These are phyloP conservation scores for Ammodytes dubius DNA, from an alignment of 2,113 vertebrate species.

Conservation along the genomic window DNA sequence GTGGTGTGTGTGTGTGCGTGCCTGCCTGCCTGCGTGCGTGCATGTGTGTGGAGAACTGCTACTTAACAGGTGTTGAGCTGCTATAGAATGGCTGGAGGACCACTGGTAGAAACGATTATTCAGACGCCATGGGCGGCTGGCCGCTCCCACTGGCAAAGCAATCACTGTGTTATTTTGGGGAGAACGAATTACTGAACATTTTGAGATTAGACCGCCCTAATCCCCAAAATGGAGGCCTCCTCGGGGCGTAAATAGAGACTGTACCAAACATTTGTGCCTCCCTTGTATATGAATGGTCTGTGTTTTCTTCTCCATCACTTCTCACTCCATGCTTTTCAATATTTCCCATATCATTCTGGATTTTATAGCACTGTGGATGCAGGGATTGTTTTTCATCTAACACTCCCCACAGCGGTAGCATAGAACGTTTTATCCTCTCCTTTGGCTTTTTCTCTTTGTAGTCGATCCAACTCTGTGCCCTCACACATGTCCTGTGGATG, in stretches of 20 bases:
- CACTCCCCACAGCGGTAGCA: constrained; percentile 13
- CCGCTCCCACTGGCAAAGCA: constrained; percentile 67
- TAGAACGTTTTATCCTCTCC: constrained; percentile 32
- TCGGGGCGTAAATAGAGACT: constrained; percentile 35
- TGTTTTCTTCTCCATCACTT: constrained; percentile 3
- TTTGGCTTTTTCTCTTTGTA: constrained; percentile 38
- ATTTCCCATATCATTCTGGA: constrained; percentile 1
- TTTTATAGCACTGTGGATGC: constrained; percentile 6
- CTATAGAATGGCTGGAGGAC: constrained; percentile 57
- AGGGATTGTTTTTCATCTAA: constrained; percentile 20
- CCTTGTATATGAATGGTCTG: constrained; percentile 22
- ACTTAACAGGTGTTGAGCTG: constrained; percentile 50
- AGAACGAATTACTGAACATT: constrained; percentile 70
- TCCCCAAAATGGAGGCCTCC: constrained; percentile 56
- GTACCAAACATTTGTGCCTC: background rate
- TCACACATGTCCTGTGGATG: constrained; percentile 49
- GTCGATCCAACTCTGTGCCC: constrained; percentile 34
- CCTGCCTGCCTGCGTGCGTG: background rate
- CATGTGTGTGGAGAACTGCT: constrained; percentile 49
- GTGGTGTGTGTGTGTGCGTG: too few species aligned
- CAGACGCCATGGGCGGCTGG: constrained; percentile 56
- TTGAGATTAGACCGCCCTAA: constrained; percentile 70
- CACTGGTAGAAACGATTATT: constrained; percentile 63
- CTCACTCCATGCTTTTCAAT: constrained; percentile 27
- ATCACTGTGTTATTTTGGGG: constrained; percentile 60